phyloP scores from a whole-genome alignment of 1,140 invertebrate genomes.

The Drosophila saltans region DNA sequence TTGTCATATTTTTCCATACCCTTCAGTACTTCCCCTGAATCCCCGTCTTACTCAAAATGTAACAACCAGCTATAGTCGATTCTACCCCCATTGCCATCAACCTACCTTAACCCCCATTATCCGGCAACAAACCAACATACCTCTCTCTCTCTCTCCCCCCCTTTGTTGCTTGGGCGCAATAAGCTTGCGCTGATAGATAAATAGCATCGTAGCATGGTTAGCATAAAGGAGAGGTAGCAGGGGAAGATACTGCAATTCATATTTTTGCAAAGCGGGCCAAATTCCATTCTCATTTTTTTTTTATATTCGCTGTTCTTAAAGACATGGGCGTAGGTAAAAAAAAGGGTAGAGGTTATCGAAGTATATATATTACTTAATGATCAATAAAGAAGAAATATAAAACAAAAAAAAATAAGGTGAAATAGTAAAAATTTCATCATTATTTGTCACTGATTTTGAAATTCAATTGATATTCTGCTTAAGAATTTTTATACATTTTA shows the following conservation, averaged over 20 bases:
- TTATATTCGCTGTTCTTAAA: background rate
- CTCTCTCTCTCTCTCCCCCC: background rate
- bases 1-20: conserved; percentile 70
- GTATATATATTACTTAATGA: too few species aligned
- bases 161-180: conserved; percentile 23
- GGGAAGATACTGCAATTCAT: conserved; percentile 36
- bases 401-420: too few species aligned
- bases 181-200: conserved; percentile 46
- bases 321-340: background rate
- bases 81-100: background rate
- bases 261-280: conserved; percentile 46
- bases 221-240: background rate
- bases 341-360: too few species aligned
- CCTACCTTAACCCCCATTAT: background rate
- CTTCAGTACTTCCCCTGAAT: background rate
- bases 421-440: too few species aligned
- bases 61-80: too few species aligned
- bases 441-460: too few species aligned
- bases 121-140: background rate
- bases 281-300: conserved; percentile 12
- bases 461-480: too few species aligned
- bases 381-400: too few species aligned
- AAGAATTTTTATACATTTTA: too few species aligned
- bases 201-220: conserved; percentile 32
- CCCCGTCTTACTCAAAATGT: background rate